Conservation (phyloP, 1,140 invertebrate species). For the Lanistes nyassanus region DNA sequence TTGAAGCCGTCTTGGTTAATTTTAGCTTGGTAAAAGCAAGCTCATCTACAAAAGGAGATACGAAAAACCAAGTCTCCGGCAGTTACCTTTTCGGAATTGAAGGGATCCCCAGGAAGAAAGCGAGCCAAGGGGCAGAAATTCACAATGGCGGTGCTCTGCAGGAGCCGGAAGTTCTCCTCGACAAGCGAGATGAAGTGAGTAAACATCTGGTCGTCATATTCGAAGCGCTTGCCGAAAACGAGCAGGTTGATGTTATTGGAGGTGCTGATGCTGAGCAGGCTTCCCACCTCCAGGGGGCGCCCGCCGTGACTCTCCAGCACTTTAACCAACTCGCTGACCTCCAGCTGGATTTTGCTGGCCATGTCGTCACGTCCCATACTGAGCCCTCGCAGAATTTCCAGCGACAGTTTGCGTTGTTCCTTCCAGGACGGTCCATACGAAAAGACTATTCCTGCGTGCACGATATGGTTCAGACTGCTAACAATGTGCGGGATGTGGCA, state of each 20-base stretch:
- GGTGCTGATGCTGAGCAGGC: conserved; percentile 16
- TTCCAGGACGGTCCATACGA: conserved; percentile 84
- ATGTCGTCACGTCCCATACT: conserved; percentile 79
- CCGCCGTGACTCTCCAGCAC: neutral
- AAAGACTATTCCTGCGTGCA: conserved; percentile 32
- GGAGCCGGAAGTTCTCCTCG: neutral
- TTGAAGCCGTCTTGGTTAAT: neutral
- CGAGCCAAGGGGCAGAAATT: neutral
- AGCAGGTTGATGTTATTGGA: conserved; percentile 36
- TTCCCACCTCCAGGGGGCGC: conserved; percentile 17
- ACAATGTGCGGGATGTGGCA: too few relatives aligned
- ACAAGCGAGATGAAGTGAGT: neutral
- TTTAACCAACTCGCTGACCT: conserved; percentile 27
- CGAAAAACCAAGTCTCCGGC: neutral
- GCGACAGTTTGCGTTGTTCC: conserved; percentile 81
- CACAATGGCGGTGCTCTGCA: neutral
- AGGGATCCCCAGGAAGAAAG: neutral
- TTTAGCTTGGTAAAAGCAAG: neutral
- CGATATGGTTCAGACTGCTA: too few relatives aligned
- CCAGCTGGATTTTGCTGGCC: conserved; percentile 73
- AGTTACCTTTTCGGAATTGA: conserved; percentile 3
- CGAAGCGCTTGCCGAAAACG: conserved; percentile 44
- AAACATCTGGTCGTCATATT: conserved; percentile 62
- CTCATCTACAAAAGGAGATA: neutral
- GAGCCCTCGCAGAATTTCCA: conserved; percentile 77